Evolutionary conservation across 2,888 invertebrate species (phyloP), one percentile per base, ranked within the genome.

Genomic region (Cancer borealis): DNA sequence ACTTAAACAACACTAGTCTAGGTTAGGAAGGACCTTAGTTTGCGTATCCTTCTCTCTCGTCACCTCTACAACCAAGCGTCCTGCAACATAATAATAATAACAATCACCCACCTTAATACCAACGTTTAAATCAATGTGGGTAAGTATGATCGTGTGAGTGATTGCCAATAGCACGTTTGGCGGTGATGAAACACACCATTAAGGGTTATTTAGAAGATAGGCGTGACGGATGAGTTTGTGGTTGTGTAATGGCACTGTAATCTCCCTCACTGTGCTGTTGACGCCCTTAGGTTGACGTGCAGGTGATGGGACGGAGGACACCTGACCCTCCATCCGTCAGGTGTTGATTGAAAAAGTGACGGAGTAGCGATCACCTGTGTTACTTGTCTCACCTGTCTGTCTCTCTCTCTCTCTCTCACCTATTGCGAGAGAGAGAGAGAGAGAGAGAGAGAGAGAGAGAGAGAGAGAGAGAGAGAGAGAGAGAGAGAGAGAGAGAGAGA

Each of bases 391-490:
- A 12, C 14, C 10, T 54, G 54, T 54, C 10, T 8, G 8, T 54
- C 8, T 12, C 54, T 14, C 14, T 54, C 14, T 54, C 10, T 8
- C 0, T 54, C 8, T 12, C 54, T 14, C 14, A 2, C 14, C 39
- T 39, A 39, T 39, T 39, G 39, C 39, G 39, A 39, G 39, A 39
- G 39, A 12, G 54, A 54, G 54, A 54, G 54, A 17, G 14, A 66
- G n/a, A 66, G n/a, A 66, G n/a, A 66, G n/a, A 66, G n/a, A 66
- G n/a, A 66, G n/a, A 66, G n/a, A 66, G n/a, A 66, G n/a, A 66
- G n/a, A 66, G 66, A 66, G n/a, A 66, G n/a, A 66, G 66, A 66
- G 66, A 66, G 66, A 66, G 66, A 66, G 66, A 66, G 66, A 66
- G 66, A 66, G 66, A 66, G 66, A 66, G 66, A 66, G 66, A 66